Evolutionary conservation across 2,888 invertebrate genomes (phyloP).

Genomic region (Athalia cordata): DNA sequence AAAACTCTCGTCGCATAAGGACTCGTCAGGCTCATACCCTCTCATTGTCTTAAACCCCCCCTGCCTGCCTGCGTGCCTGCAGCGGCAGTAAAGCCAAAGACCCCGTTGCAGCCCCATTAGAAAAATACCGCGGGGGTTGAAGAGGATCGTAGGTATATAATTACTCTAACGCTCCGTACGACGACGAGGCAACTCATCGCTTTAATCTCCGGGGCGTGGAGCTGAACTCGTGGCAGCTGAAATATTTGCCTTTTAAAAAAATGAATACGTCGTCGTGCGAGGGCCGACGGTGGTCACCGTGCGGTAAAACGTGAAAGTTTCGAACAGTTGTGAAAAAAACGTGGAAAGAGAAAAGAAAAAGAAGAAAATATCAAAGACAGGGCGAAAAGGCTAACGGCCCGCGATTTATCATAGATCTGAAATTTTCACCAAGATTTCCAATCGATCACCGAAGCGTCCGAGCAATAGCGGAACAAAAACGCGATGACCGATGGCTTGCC

Average conservation of each 20-base stretch:
- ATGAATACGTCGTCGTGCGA: not conserved
- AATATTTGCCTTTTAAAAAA: conserved; percentile 21
- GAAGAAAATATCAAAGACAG: not conserved
- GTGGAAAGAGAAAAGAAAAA: not conserved
- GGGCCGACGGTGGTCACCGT: not conserved
- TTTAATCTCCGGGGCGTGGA: not conserved
- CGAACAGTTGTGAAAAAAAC: not conserved
- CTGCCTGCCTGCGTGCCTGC: conserved; percentile 36
- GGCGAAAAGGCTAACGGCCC: too few species aligned
- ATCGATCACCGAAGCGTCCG: not conserved
- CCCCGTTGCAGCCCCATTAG: not conserved
- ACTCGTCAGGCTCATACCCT: conserved; percentile 25
- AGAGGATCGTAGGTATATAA: conserved; percentile 38
- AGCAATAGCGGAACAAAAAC: not conserved
- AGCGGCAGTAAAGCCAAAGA: conserved; percentile 56
- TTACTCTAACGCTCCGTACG: conserved; percentile 34
- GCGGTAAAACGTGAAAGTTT: not conserved
- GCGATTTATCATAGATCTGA: too few species aligned
- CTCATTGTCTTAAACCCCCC: conserved; percentile 66
- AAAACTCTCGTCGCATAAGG: conserved; percentile 50
- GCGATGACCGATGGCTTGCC: conserved; percentile 6
- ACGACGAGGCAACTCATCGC: conserved; percentile 2
- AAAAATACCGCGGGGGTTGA: not conserved
- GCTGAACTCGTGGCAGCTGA: not conserved
- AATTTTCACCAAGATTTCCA: too few species aligned